A percentile compares a stretch with the other conserved stretches of the same genome.
Evolutionary conservation across 2,797 vertebrate genomes (phyloP).

Genomic region (Hippocampus kuda): DNA sequence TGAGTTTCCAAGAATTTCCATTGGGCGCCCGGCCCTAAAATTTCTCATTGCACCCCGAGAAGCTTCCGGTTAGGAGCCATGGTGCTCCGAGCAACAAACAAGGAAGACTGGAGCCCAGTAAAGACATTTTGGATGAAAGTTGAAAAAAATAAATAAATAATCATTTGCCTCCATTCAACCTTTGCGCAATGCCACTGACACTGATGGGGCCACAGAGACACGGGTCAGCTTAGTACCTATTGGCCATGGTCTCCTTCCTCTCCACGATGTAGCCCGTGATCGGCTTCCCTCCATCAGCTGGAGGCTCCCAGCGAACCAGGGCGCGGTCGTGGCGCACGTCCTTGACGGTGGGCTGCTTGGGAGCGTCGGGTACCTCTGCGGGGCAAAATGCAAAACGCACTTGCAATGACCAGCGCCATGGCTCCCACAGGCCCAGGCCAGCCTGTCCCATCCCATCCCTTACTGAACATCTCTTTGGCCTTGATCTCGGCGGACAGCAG

Average conservation of each 20-base stretch:
- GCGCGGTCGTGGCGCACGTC: conserved; percentile 86
- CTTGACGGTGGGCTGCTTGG: conserved; percentile 82
- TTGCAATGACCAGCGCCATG: not conserved
- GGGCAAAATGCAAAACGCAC: conserved; percentile 15
- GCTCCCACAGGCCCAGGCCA: too few relatives aligned
- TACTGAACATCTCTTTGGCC: conserved; percentile 93
- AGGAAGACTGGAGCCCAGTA: not conserved
- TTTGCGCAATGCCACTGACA: not conserved
- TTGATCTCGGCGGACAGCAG: conserved; percentile 84
- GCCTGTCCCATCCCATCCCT: conserved; percentile 26
- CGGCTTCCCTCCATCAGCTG: conserved; percentile 92
- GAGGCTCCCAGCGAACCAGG: conserved; percentile 88
- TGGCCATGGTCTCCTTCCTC: conserved; percentile 95
- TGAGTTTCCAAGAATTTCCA: too few relatives aligned
- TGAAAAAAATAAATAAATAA: not conserved
- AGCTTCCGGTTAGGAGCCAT: too few relatives aligned
- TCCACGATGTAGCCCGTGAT: conserved; percentile 93
- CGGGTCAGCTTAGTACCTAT: conserved; percentile 55
- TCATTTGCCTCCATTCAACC: not conserved
- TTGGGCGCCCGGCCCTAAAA: too few relatives aligned
- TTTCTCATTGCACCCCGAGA: too few relatives aligned
- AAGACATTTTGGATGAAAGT: not conserved
- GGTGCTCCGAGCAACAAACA: too few relatives aligned
- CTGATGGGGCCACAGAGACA: too few relatives aligned
- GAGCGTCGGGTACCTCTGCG: conserved; percentile 89